A percentile compares a stretch with the other conserved stretches of the same genome.
Evolutionary conservation across 2,113 vertebrate genomes (phyloP).

Genomic region (Fukomys damarensis): DNA sequence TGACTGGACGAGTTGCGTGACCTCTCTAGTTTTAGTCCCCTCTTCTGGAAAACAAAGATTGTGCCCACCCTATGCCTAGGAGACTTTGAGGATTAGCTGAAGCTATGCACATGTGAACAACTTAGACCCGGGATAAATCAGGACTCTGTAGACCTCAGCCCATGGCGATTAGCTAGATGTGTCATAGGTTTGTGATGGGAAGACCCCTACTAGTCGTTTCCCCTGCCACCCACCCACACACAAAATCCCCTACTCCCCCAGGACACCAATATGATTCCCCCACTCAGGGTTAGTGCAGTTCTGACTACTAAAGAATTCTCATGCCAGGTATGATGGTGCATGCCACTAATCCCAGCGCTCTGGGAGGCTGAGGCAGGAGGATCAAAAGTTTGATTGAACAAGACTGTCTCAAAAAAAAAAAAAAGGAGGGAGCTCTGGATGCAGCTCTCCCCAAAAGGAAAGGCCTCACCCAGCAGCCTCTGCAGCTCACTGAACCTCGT

Average conservation of each 20-base stretch:
- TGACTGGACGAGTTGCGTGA: neutral
- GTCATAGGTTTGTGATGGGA: neutral
- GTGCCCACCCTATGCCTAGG: fast-evolving
- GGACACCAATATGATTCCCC: neutral
- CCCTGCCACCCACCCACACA: too few relatives aligned
- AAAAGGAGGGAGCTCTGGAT: neutral
- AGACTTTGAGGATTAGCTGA: neutral
- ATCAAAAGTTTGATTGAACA: neutral
- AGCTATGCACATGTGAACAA: fast-evolving
- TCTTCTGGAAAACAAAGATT: neutral
- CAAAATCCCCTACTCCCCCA: neutral
- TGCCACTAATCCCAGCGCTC: neutral
- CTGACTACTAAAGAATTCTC: neutral
- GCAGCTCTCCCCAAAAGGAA: neutral
- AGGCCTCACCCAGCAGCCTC: neutral
- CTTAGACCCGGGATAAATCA: neutral
- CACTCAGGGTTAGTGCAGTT: neutral
- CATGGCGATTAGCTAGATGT: neutral
- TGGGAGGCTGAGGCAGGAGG: neutral
- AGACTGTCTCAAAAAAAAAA: neutral
- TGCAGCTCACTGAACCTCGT: neutral
- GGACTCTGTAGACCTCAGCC: neutral
- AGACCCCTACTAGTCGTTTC: neutral
- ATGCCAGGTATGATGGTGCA: neutral
- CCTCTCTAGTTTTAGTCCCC: neutral